phyloP scores from a whole-genome alignment of 2,888 invertebrate genomes.

The Lathronympha strigana region DNA sequence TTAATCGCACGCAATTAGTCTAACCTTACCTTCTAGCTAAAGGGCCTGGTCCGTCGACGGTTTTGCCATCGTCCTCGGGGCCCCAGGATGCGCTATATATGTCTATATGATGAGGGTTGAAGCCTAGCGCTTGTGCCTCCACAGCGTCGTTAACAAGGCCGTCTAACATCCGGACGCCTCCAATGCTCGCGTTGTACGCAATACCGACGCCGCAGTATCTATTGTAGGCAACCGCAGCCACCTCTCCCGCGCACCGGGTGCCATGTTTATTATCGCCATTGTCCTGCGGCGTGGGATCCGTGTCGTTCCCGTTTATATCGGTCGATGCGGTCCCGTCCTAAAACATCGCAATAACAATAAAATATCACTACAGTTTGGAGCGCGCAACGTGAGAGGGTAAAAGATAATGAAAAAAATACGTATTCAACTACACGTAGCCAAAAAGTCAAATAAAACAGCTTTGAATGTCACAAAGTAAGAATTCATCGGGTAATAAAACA shows the following conservation, averaged over 20 bases:
- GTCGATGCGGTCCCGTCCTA: constrained; percentile 97
- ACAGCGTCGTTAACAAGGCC: constrained; percentile 98
- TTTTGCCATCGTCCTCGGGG: constrained; percentile 98
- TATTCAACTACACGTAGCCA: constrained; percentile 1
- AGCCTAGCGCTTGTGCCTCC: constrained; percentile 95
- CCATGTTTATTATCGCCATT: constrained; percentile 99
- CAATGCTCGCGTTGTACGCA: constrained; percentile 98
- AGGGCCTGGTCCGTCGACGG: constrained; percentile 97
- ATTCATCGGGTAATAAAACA: constrained; percentile 50
- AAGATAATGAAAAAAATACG: constrained; percentile 8
- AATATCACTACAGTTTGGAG: constrained; percentile 14
- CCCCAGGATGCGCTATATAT: constrained; percentile 99
- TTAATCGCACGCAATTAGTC: constrained; percentile 57
- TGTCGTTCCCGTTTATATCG: constrained; percentile 98
- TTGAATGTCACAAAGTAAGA: constrained; percentile 7
- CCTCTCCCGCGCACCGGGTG: constrained; percentile 99
- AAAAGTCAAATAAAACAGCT: constrained; percentile 13
- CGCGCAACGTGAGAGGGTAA: constrained; percentile 5
- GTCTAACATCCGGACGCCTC: constrained; percentile 98
- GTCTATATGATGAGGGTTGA: constrained; percentile 97
- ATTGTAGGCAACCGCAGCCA: constrained; percentile 98
- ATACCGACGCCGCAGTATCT: constrained; percentile 98
- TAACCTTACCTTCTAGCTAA: constrained; percentile 87
- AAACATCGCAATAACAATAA: constrained; percentile 51
- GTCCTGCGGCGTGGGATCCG: constrained; percentile 98